Evolutionary conservation across 2,888 invertebrate genomes (phyloP).

Genomic region (Caenorhabditis sp.): DNA sequence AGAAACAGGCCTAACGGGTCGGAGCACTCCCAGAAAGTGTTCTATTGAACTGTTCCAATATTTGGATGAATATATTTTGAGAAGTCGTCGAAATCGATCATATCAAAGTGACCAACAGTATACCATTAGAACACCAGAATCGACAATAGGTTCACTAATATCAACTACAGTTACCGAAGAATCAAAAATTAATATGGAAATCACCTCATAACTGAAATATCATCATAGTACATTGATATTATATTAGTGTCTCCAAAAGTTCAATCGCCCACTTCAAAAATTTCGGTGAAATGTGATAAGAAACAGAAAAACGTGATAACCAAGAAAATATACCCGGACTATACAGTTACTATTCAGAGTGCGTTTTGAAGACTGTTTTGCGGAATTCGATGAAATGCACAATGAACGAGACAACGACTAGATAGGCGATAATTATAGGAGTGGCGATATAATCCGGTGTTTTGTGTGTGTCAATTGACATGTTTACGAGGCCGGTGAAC

Average conservation of each 20-base stretch:
- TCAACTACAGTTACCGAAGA: no score
- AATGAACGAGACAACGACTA: not conserved
- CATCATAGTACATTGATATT: not conserved
- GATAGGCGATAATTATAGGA: conserved; percentile 16
- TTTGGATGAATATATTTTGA: no score
- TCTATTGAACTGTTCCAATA: no score
- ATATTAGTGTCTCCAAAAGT: not conserved
- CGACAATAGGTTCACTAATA: no score
- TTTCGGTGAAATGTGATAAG: not conserved
- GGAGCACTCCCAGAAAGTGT: no score
- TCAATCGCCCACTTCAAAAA: not conserved
- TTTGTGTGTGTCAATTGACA: conserved; percentile 16
- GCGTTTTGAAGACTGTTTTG: conserved; percentile 11
- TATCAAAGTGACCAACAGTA: no score
- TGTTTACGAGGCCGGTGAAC: conserved; percentile 78
- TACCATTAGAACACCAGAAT: no score
- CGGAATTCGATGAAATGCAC: conserved; percentile 32
- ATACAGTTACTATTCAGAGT: conserved; percentile 10
- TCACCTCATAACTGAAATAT: not conserved
- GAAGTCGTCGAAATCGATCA: no score
- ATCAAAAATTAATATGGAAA: no score
- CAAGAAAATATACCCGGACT: not conserved
- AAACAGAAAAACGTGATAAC: not conserved
- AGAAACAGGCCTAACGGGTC: no score
- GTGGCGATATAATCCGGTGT: conserved; percentile 8